Percentiles rank a stretch among this genome's conserved stretches.
phyloP scores from a whole-genome alignment of 1,140 invertebrate species.

The Drosophila auraria region DNA sequence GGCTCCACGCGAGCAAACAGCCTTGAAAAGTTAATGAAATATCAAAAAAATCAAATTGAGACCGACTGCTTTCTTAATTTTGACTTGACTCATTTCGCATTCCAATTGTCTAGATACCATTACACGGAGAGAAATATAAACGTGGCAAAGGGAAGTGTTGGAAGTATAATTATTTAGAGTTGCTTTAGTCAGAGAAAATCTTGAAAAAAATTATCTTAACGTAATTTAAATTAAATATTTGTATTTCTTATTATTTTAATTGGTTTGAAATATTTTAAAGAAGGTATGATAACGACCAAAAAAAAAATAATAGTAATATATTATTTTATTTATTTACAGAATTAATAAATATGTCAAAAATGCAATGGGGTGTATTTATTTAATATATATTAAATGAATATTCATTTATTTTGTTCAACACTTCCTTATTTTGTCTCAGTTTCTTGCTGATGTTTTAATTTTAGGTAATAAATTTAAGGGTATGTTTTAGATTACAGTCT shows the following conservation, averaged over 20 bases:
- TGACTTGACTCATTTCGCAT: conserved; percentile 67
- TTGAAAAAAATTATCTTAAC: rapidly evolving
- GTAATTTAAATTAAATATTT: too few relatives aligned
- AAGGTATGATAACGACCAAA: neutral
- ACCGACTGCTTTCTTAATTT: conserved; percentile 37
- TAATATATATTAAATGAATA: too few relatives aligned
- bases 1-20: conserved; percentile 14
- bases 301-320: too few relatives aligned
- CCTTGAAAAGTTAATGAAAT: conserved; percentile 72
- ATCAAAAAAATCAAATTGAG: conserved; percentile 52
- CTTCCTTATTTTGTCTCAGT: too few relatives aligned
- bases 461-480: too few relatives aligned
- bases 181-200: rapidly evolving
- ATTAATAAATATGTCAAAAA: too few relatives aligned
- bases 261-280: neutral
- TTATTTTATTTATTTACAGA: too few relatives aligned
- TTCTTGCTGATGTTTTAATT: too few relatives aligned
- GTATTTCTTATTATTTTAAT: too few relatives aligned
- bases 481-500: too few relatives aligned
- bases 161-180: neutral
- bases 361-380: too few relatives aligned
- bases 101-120: conserved; percentile 53
- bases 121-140: neutral
- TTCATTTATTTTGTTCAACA: too few relatives aligned
- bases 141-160: neutral